Conservation (phyloP, 1,140 invertebrate genomes). For the Drosophila mauritiana region DNA sequence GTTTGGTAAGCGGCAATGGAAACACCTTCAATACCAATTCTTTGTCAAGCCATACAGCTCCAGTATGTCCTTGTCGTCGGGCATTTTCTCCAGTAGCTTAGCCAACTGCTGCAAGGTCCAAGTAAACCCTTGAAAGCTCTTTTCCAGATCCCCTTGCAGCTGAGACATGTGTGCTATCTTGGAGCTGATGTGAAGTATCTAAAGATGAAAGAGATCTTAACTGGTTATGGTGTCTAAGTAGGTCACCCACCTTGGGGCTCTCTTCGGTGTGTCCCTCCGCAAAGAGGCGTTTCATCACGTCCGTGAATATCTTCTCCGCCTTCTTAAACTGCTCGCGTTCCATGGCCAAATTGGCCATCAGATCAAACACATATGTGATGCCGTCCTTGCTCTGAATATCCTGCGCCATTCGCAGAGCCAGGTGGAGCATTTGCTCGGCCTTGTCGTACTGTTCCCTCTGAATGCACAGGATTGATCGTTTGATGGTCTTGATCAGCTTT, state of each 20-base stretch:
- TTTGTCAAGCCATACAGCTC: constrained; percentile 86
- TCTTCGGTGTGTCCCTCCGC: constrained; percentile 88
- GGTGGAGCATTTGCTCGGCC: constrained; percentile 93
- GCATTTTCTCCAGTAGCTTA: constrained; percentile 72
- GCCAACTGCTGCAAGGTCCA: constrained; percentile 90
- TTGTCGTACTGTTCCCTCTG: constrained; percentile 91
- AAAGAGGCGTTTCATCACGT: constrained; percentile 91
- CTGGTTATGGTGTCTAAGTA: neutral
- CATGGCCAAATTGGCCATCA: constrained; percentile 95
- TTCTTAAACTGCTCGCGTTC: constrained; percentile 90
- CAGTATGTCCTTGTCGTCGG: constrained; percentile 67
- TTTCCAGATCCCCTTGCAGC: constrained; percentile 86
- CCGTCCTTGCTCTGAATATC: constrained; percentile 90
- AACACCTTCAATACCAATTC: constrained; percentile 88
- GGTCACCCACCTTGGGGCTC: constrained; percentile 89
- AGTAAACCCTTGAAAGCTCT: constrained; percentile 89
- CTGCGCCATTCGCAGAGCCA: constrained; percentile 93
- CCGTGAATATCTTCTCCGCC: constrained; percentile 93
- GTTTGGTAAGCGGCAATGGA: constrained; percentile 10
- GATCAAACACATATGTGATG: constrained; percentile 94
- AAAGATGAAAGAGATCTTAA: neutral
- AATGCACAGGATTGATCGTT: constrained; percentile 89
- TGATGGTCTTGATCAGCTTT: constrained; percentile 90
- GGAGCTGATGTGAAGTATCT: constrained; percentile 86
- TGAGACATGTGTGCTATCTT: constrained; percentile 89